Evolutionary conservation across 2,888 invertebrate species (phyloP), one percentile per base, ranked within the genome.

Genomic region (Buathra laborator): DNA sequence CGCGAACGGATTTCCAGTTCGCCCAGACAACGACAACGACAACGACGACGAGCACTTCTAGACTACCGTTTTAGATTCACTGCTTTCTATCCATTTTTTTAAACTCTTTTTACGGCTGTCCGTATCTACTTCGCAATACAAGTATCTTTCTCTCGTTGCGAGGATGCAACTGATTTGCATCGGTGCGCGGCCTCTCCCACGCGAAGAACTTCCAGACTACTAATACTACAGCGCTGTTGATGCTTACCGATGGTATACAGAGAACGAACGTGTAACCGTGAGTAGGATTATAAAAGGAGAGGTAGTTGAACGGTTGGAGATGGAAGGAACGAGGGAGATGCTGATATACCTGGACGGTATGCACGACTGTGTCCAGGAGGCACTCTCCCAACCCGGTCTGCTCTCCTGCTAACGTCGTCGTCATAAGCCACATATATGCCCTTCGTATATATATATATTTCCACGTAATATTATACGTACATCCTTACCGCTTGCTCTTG

Each of bases 161-260:
- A 14, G 46, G 66, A 80, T 75, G 56, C 70, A 80, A 66, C 83
- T 80, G 37, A 83, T 83, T 83, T 79, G 71, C 74, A 46, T 70
- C 67, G 37, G 43, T 24, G 44, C 46, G 51, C 37, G 51, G 32
- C 67, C 66, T 64, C 62, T 71, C 51, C 56, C 46, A 44, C 46
- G 43, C 46, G 51, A 48, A 37, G 68, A 81, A 68, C 16, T 70
- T 68, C 56, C 64, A 44, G 56, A 51, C 62, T 53, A 43, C 56
- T 37, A 46, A 68, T 46, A 46, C 37, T 37, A 37, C 37, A 37
- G 16, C 44, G 24, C 9, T 44, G 19, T 14, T 44, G 24, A 16
- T 9, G 53, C n/a, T 16, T n/a, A 16, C 53, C 53, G 59, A 24
- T 32, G 19, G 72, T 68, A 67, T n/a, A 7, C 46, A 16, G 51